phyloP scores from a whole-genome alignment of 2,113 vertebrate species.

The Rhodinocichla rosea region DNA sequence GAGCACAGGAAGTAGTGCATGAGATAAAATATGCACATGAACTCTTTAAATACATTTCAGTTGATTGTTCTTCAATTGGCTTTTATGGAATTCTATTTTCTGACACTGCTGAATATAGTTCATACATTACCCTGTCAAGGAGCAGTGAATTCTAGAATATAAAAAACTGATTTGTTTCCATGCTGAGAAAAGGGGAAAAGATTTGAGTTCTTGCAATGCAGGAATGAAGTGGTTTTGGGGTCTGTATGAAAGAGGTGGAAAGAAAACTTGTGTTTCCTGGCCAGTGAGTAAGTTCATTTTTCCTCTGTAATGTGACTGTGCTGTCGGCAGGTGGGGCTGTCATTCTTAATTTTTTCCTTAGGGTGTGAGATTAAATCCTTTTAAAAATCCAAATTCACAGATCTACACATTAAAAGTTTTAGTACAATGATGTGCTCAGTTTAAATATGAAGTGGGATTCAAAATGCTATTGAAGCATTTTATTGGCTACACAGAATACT shows the following conservation, averaged over 20 bases:
- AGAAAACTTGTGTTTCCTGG: rapidly evolving
- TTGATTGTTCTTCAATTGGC: background rate
- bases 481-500: background rate
- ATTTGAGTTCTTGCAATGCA: background rate
- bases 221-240: background rate
- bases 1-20: background rate
- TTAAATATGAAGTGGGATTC: background rate
- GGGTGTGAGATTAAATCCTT: rapidly evolving
- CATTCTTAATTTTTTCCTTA: background rate
- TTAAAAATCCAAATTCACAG: background rate
- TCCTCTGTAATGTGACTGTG: background rate
- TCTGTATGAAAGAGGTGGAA: background rate
- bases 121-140: background rate
- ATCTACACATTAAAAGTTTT: background rate
- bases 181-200: background rate
- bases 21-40: background rate
- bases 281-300: background rate
- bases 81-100: background rate
- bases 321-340: slow-evolving; percentile 40
- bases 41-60: background rate
- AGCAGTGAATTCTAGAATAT: background rate
- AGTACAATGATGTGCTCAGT: background rate
- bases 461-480: background rate
- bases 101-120: background rate
- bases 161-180: background rate